Evolutionary conservation across 1,140 invertebrate species (phyloP), one percentile per base, ranked within the genome.

Genomic region (Fopius arisanus): DNA sequence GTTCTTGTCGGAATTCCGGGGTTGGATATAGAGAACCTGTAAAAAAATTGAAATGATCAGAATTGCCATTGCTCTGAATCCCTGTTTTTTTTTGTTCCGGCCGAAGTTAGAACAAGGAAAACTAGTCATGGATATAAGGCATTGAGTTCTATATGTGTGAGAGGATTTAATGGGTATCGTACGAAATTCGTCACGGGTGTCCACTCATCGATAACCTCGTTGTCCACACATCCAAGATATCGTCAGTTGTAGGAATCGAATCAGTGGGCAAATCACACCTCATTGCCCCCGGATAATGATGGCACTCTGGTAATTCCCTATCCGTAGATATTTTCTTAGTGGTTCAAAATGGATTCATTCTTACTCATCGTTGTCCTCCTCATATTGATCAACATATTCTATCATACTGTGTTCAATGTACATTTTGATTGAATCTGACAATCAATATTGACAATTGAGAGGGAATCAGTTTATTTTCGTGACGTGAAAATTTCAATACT

Each of bases 191-290:
- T 81, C 43, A 81, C 75, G 82, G 82, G 82, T 78, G 75, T 77
- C 82, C 82, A 84, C 82, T 84, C 76, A 81, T 80, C 77, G 71
- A 59, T 84, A 83, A 84, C 67, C 63, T 79, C 67, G 75, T 84
- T 84, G 81, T 78, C 78, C 81, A 80, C 80, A 67, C 43, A 33
- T 68, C 43, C 43, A 59, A 59, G 54, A 77, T 69, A 78, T 78
- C 63, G 43, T 48, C 68, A 54, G 19, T 72, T 73, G 23, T 71
- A 78, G 71, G 75, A 80, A 81, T 79, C 78, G 73, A 79, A 83
- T 83, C 43, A 29, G 43, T 29, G 40, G n/a, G 23, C 43, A 48
- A 62, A 69, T 43, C 41, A 77, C 79, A 78, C 59, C 72, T 81
- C 75, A 75, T 77, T 81, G 77, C 69, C 65, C 69, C 31, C 16